phyloP scores from a whole-genome alignment of 1,140 invertebrate genomes.

The Akabosia matsudoensis region DNA sequence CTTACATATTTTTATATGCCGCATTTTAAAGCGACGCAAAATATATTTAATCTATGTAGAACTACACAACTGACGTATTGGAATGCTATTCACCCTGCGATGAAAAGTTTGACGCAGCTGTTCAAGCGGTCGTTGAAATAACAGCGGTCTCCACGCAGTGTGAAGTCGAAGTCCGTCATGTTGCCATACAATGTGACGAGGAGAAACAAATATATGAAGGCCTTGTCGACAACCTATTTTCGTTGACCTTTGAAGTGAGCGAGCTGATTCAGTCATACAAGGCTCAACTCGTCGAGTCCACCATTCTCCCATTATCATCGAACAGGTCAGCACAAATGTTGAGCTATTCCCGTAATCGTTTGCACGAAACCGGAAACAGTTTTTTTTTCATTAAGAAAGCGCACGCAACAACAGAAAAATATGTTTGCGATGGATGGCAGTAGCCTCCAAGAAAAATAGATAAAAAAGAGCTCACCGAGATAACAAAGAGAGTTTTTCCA shows the following conservation, averaged over 20 bases:
- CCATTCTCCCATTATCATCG: not conserved
- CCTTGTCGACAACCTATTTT: not conserved
- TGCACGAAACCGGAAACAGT: no score
- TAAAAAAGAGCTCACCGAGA: no score
- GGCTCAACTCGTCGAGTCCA: not conserved
- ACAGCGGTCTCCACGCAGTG: no score
- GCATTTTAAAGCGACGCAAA: not conserved
- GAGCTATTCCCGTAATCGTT: no score
- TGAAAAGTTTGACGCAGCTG: not conserved
- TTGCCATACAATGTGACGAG: not conserved
- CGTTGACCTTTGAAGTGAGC: not conserved
- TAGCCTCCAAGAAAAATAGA: no score
- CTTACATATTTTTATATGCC: not conserved
- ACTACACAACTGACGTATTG: not conserved
- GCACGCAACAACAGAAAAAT: no score
- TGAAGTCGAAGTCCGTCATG: no score
- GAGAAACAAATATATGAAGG: not conserved
- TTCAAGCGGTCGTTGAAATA: no score
- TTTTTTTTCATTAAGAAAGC: no score
- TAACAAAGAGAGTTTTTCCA: no score
- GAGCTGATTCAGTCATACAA: not conserved
- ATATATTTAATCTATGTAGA: not conserved
- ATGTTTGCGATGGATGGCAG: no score
- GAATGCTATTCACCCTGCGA: not conserved
- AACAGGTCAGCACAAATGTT: not conserved